phyloP scores from a whole-genome alignment of 2,797 vertebrate genomes.

The Gymnocypris eckloni region DNA sequence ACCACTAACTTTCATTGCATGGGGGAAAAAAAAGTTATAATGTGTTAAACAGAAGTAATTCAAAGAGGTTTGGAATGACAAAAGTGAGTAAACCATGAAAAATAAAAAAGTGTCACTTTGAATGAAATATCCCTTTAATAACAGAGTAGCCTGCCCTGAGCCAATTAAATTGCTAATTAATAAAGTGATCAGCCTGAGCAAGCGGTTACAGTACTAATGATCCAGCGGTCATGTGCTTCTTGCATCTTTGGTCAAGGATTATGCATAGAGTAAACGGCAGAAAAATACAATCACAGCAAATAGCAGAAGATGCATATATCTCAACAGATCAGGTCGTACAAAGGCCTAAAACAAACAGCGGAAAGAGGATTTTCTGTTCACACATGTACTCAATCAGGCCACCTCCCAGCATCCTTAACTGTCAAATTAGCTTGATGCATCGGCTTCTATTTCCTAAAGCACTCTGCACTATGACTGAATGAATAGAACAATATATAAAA shows the following conservation, averaged over 20 bases:
- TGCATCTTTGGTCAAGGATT: conserved; percentile 49
- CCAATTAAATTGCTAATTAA: conserved; percentile 6
- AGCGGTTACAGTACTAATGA: conserved; percentile 29
- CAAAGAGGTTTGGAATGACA: background rate
- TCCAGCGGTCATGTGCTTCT: conserved; percentile 32
- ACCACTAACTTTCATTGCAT: background rate
- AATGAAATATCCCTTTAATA: background rate
- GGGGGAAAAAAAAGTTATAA: background rate
- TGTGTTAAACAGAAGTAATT: background rate
- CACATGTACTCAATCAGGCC: background rate
- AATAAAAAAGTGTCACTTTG: background rate
- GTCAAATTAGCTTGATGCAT: conserved; percentile 12
- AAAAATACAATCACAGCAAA: conserved; percentile 34
- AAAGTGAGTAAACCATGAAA: background rate
- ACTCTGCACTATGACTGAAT: conserved; percentile 7
- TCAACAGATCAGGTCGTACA: background rate
- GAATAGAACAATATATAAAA: conserved; percentile 20
- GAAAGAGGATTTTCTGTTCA: background rate
- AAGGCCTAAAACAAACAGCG: background rate
- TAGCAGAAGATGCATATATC: background rate
- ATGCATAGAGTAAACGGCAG: conserved; percentile 7
- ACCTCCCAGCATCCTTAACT: background rate
- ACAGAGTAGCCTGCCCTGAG: background rate
- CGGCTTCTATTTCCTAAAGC: background rate
- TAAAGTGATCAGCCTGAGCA: conserved; percentile 1